phyloP scores from a whole-genome alignment of 2,797 vertebrate species.

The Oceanodroma leucorhoa region DNA sequence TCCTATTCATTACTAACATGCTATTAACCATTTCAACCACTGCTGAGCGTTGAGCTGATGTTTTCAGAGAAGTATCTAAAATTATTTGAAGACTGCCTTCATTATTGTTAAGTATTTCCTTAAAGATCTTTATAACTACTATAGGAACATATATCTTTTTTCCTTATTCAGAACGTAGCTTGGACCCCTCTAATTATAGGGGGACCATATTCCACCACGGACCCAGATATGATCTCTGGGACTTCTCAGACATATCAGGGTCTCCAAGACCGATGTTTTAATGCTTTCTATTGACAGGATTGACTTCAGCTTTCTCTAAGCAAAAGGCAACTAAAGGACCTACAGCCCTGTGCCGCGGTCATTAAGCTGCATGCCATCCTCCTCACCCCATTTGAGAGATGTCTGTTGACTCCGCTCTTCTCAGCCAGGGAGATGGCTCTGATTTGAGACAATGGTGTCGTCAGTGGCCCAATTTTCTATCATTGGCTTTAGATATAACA shows the following conservation, averaged over 20 bases:
- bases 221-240: neutral
- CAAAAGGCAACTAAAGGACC: neutral
- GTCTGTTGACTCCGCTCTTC: neutral
- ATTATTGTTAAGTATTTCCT: neutral
- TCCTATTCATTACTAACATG: neutral
- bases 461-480: neutral
- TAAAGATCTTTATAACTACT: neutral
- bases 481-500: neutral
- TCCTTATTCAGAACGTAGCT: neutral
- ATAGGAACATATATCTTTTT: neutral
- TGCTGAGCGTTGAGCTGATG: neutral
- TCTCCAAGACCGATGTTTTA: neutral
- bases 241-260: neutral
- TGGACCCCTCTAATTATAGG: neutral
- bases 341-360: neutral
- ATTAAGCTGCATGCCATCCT: neutral
- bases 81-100: neutral
- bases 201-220: fast-evolving
- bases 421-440: neutral
- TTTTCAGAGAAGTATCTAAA: neutral
- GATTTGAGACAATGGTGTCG: neutral
- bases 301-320: neutral
- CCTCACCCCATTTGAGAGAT: neutral
- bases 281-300: neutral
- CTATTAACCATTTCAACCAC: neutral